Percentiles rank a stretch among this genome's conserved stretches.
These are phyloP conservation scores for Pogonomyrmex californicus DNA, from an alignment of 1,140 invertebrate genomes.

Conservation along the genomic window DNA sequence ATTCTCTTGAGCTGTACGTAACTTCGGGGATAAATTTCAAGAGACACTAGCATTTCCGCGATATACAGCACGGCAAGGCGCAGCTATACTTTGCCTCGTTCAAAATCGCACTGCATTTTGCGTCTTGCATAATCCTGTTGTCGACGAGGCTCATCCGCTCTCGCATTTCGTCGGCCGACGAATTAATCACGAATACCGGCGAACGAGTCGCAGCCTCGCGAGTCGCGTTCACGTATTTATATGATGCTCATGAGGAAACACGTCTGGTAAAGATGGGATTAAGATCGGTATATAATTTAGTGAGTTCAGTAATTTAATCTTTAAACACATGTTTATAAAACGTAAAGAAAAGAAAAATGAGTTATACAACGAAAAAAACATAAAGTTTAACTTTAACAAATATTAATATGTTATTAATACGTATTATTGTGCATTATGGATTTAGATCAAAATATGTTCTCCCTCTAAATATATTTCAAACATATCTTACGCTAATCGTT, in stretches of 20 bases:
- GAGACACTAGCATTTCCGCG: background rate
- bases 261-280: background rate
- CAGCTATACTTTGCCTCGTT: constrained; percentile 1
- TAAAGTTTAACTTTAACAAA: background rate
- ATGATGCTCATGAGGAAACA: constrained; percentile 15
- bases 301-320: background rate
- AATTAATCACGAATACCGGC: constrained; percentile 47
- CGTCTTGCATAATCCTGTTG: constrained; percentile 40
- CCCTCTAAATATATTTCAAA: background rate
- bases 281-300: background rate
- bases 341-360: background rate
- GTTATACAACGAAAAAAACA: background rate
- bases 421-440: background rate
- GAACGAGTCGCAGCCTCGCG: constrained; percentile 3
- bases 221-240: constrained; percentile 20
- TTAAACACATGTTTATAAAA: background rate
- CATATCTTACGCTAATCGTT: background rate
- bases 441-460: background rate
- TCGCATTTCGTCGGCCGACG: constrained; percentile 40
- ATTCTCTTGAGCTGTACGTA: background rate
- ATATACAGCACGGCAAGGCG: background rate
- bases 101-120: constrained; percentile 40
- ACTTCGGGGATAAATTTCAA: constrained; percentile 24
- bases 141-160: constrained; percentile 27
- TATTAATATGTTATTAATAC: too few relatives aligned